Evolutionary conservation across 2,797 vertebrate species (phyloP).

Genomic region (Syngnathus acus): DNA sequence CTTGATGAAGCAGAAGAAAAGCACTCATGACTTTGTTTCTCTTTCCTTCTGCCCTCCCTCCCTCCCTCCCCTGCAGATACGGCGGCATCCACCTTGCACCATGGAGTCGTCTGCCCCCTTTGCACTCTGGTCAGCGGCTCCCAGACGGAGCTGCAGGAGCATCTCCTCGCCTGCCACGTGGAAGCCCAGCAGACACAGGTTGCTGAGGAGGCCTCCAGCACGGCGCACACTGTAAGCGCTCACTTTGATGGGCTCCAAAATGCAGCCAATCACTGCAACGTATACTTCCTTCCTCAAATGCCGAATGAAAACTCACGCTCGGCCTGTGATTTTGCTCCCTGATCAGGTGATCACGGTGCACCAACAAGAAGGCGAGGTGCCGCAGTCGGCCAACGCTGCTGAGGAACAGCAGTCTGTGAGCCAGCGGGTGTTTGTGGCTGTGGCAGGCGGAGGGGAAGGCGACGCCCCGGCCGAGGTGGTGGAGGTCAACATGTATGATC

Average conservation of each 20-base stretch:
- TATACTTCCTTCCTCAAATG: no score
- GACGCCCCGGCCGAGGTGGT: slow-evolving; percentile 66
- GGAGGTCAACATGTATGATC: slow-evolving; percentile 76
- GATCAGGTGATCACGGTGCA: background rate
- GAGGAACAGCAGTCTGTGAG: slow-evolving; percentile 38
- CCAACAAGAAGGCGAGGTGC: background rate
- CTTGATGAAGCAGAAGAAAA: no score
- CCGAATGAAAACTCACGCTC: background rate
- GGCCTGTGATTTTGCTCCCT: background rate
- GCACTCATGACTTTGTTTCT: background rate
- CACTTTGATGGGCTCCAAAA: no score
- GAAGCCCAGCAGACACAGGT: slow-evolving; percentile 32
- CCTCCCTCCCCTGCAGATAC: slow-evolving; percentile 23
- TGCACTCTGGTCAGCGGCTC: slow-evolving; percentile 71
- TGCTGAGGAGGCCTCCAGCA: background rate
- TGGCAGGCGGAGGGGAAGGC: slow-evolving; percentile 60
- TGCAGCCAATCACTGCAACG: no score
- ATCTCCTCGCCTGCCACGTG: slow-evolving; percentile 71
- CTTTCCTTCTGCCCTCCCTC: background rate
- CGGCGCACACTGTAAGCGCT: slow-evolving; percentile 56
- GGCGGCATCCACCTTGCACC: slow-evolving; percentile 20
- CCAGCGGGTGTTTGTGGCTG: slow-evolving; percentile 73
- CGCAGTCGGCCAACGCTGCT: background rate
- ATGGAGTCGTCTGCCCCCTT: slow-evolving; percentile 65
- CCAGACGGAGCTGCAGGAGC: slow-evolving; percentile 71